These are phyloP conservation scores for Phyllotreta cruciferae DNA, from an alignment of 2,888 invertebrate species.

Conservation along the genomic window DNA sequence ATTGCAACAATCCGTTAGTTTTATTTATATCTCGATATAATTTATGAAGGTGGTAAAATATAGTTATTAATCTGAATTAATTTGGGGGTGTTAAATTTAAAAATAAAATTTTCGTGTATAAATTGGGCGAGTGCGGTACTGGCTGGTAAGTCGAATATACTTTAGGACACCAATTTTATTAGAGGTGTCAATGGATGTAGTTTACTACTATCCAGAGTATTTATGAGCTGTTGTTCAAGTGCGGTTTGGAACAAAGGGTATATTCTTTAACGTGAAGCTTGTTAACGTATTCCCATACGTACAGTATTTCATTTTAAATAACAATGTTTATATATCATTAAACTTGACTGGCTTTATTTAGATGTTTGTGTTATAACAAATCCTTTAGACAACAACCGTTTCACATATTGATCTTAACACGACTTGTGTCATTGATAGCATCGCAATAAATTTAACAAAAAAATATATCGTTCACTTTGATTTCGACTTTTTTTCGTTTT, in stretches of 20 bases:
- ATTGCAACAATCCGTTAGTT: too few species aligned
- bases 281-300: conserved; percentile 58
- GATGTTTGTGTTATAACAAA: conserved; percentile 55
- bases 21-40: too few species aligned
- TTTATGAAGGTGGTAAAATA: conserved; percentile 17
- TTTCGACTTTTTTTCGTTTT: too few species aligned
- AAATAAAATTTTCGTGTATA: not conserved
- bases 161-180: conserved; percentile 59
- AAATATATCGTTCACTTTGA: not conserved
- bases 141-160: conserved; percentile 55
- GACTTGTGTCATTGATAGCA: conserved; percentile 31
- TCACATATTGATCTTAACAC: conserved; percentile 40
- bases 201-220: conserved; percentile 58
- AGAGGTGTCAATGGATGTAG: conserved; percentile 58
- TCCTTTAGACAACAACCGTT: conserved; percentile 47
- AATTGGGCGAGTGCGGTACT: conserved; percentile 46
- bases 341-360: conserved; percentile 54
- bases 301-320: conserved; percentile 60
- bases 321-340: conserved; percentile 60
- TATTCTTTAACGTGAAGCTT: conserved; percentile 59
- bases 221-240: conserved; percentile 59
- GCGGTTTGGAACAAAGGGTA: conserved; percentile 59
- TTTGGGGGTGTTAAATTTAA: too few species aligned
- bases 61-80: not conserved
- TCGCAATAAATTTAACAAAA: conserved; percentile 26